A percentile compares a stretch with the other conserved stretches of the same genome.
Conservation (phyloP, 2,888 invertebrate genomes). For the Gryllus longicercus region DNA sequence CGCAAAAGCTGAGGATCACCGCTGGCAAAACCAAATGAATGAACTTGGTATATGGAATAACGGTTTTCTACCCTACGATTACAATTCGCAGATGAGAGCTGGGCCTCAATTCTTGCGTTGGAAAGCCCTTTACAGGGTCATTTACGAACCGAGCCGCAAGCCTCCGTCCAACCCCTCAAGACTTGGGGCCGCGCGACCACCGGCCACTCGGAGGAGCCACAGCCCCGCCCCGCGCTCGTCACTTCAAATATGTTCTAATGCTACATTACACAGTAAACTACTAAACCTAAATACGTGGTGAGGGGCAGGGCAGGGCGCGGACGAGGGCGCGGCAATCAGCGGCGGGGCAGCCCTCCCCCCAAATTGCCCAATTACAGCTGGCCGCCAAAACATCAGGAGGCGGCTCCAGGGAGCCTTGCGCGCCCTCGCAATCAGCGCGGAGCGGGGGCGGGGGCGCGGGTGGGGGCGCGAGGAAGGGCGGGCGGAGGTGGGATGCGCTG, state of each 20-base stretch:
- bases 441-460: neutral
- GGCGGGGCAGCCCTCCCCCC: neutral
- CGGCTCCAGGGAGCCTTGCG: neutral
- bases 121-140: too few relatives aligned
- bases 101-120: too few relatives aligned
- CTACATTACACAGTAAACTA: conserved; percentile 8
- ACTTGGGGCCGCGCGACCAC: too few relatives aligned
- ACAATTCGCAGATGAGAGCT: too few relatives aligned
- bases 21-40: too few relatives aligned
- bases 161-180: too few relatives aligned
- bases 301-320: neutral
- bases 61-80: too few relatives aligned
- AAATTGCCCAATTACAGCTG: neutral
- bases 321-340: neutral
- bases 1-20: too few relatives aligned
- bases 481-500: neutral
- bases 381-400: neutral
- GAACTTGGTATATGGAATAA: too few relatives aligned
- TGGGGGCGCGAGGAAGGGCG: neutral
- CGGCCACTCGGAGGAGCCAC: too few relatives aligned
- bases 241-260: neutral
- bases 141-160: too few relatives aligned
- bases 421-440: neutral
- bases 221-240: too few relatives aligned
- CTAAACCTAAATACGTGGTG: neutral